Conservation (phyloP, 2,888 invertebrate genomes). For the Himalopsyche japonica region DNA sequence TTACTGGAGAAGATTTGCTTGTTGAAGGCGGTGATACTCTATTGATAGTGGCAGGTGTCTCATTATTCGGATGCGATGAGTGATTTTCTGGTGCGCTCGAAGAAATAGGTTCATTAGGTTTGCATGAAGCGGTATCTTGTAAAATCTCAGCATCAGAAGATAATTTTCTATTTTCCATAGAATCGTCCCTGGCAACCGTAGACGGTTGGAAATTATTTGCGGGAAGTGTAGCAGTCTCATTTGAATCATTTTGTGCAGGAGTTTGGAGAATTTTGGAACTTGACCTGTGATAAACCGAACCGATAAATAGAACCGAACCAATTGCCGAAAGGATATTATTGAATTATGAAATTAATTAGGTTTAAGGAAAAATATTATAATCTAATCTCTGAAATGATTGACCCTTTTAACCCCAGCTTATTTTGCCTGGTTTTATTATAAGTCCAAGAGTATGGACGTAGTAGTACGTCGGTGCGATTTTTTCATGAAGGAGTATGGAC, state of each 20-base stretch:
- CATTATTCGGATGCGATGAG: background rate
- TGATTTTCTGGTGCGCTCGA: background rate
- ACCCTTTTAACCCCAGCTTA: no score
- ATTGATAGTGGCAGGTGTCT: background rate
- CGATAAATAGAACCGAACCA: no score
- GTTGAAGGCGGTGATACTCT: conserved; percentile 7
- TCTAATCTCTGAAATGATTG: no score
- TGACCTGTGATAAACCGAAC: conserved; percentile 19
- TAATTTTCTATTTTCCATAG: conserved; percentile 22
- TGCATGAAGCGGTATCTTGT: background rate
- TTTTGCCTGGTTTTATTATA: no score
- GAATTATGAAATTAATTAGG: no score
- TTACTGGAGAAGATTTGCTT: conserved; percentile 28
- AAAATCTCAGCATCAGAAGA: background rate
- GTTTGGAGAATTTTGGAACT: conserved; percentile 22
- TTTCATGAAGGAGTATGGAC: no score
- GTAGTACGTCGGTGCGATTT: no score
- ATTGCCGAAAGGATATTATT: background rate
- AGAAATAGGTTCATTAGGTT: background rate
- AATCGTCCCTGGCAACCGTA: conserved; percentile 13
- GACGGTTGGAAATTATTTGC: conserved; percentile 14
- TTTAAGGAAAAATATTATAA: no score
- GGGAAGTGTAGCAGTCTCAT: background rate
- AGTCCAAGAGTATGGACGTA: no score
- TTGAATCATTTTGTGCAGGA: conserved; percentile 16